Evolutionary conservation across 2,113 vertebrate genomes (phyloP).

Genomic region (Dendropsophus ebraccatus): DNA sequence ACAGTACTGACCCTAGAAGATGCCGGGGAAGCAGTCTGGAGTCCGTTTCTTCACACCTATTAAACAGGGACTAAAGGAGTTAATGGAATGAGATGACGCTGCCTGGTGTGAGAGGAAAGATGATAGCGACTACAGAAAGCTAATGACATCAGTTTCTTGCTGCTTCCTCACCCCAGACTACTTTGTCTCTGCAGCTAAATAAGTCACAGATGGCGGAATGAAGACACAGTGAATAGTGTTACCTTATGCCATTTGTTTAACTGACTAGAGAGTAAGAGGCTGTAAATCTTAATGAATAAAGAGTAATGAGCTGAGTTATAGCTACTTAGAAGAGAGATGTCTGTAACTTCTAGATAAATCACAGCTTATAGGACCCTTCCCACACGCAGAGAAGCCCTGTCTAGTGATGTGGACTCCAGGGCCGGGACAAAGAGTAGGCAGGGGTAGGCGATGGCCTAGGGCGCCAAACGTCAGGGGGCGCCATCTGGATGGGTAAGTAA

Average conservation of each 20-base stretch:
- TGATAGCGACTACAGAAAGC: background rate
- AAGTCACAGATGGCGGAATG: conserved; percentile 13
- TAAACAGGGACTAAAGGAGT: background rate
- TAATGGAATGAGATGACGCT: background rate
- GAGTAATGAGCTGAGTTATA: background rate
- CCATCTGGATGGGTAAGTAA: no score
- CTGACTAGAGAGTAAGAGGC: background rate
- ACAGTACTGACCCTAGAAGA: background rate
- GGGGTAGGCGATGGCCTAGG: no score
- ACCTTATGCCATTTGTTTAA: background rate
- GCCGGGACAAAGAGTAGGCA: no score
- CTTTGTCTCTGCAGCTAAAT: background rate
- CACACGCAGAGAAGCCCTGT: background rate
- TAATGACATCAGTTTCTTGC: conserved; percentile 7
- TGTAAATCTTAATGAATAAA: conserved; percentile 16
- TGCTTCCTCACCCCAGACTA: conserved; percentile 1
- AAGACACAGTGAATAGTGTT: background rate
- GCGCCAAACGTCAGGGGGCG: no score
- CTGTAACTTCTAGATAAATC: background rate
- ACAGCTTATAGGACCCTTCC: background rate
- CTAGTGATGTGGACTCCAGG: background rate
- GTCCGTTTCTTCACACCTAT: background rate
- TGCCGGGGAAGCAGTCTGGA: background rate
- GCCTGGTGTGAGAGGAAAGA: background rate
- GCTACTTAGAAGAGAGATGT: background rate